These are phyloP conservation scores for Cyprinodon brontotheroides DNA, from an alignment of 2,113 vertebrate species.

Conservation along the genomic window DNA sequence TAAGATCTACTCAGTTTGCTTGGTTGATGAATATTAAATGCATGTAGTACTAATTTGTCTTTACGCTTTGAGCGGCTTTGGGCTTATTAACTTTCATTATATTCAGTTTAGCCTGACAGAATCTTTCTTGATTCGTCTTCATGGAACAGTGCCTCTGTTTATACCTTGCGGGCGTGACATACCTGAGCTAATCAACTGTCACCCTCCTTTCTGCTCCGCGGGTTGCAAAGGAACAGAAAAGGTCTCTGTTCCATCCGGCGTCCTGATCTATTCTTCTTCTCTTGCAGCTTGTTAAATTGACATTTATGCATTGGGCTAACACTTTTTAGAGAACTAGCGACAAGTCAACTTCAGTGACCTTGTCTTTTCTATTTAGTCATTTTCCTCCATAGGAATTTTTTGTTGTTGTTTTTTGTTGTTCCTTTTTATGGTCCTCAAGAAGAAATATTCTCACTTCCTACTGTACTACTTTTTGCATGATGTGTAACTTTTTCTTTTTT, in stretches of 20 bases:
- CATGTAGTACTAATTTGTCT: conserved; percentile 10
- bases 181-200: conserved; percentile 66
- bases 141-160: conserved; percentile 49
- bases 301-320: conserved; percentile 43
- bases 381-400: not conserved
- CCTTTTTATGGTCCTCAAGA: conserved; percentile 14
- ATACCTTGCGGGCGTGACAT: conserved; percentile 37
- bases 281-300: conserved; percentile 57
- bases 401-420: too few relatives aligned
- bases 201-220: conserved; percentile 52
- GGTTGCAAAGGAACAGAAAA: conserved; percentile 41
- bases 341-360: conserved; percentile 40
- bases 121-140: conserved; percentile 38
- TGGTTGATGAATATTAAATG: not conserved
- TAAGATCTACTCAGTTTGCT: not conserved
- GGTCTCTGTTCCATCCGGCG: conserved; percentile 32
- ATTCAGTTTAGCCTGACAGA: conserved; percentile 32
- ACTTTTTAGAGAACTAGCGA: conserved; percentile 34
- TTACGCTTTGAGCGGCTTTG: conserved; percentile 8
- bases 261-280: conserved; percentile 37
- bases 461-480: not conserved
- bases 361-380: conserved; percentile 23
- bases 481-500: too few relatives aligned
- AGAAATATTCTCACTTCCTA: conserved; percentile 19
- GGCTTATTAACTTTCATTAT: conserved; percentile 38